A percentile compares a stretch with the other conserved stretches of the same genome.
Evolutionary conservation across 2,888 invertebrate species (phyloP).

Genomic region (Nycteola revayana): DNA sequence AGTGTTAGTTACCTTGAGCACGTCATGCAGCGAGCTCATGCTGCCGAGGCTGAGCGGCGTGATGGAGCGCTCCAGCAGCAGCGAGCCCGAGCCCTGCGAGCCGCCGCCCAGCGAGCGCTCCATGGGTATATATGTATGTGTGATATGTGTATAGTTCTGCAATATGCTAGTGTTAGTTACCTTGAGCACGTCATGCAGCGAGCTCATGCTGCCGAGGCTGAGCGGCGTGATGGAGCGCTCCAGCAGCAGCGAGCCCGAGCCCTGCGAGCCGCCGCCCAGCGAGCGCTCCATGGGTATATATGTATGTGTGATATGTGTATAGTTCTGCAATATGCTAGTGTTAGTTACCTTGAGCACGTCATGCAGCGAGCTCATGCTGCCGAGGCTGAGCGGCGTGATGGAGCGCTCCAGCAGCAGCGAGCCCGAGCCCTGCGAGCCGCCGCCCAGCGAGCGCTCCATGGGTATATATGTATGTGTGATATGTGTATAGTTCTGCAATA

Average conservation of each 20-base stretch:
- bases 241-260: conserved; percentile 84
- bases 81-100: conserved; percentile 88
- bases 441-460: conserved; percentile 82
- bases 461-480: too few relatives aligned
- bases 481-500: too few relatives aligned
- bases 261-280: conserved; percentile 88
- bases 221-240: conserved; percentile 85
- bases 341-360: conserved; percentile 84
- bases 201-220: conserved; percentile 89
- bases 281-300: too few relatives aligned
- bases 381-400: conserved; percentile 86
- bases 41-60: conserved; percentile 88
- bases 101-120: conserved; percentile 84
- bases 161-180: conserved; percentile 34
- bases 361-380: conserved; percentile 89
- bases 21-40: conserved; percentile 89
- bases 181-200: conserved; percentile 88
- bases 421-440: conserved; percentile 89
- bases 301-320: too few relatives aligned
- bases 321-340: too few relatives aligned
- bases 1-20: conserved; percentile 77
- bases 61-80: conserved; percentile 81
- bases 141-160: too few relatives aligned
- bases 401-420: conserved; percentile 83
- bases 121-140: too few relatives aligned